phyloP scores from a whole-genome alignment of 2,797 vertebrate species.

The Aulostomus chinensis region DNA sequence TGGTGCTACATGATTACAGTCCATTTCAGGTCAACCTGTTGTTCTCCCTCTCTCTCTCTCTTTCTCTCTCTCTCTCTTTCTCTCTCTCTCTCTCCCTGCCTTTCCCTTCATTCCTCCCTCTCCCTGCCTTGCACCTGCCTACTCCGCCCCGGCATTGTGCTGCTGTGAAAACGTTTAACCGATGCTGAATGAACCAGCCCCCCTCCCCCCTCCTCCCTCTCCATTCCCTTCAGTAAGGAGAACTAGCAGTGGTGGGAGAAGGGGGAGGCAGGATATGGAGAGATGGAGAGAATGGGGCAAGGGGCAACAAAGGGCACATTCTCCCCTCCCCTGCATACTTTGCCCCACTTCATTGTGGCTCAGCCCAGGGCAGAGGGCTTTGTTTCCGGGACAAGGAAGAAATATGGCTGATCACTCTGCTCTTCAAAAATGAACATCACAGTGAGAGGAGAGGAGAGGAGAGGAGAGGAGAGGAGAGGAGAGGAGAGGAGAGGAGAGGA shows the following conservation, averaged over 20 bases:
- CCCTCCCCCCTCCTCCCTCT: constrained; percentile 31
- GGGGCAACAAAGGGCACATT: constrained; percentile 77
- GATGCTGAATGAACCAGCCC: constrained; percentile 84
- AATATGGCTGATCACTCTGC: constrained; percentile 69
- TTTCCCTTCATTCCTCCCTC: constrained; percentile 70
- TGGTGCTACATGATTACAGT: constrained; percentile 96
- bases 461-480: constrained; percentile 23
- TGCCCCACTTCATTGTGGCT: constrained; percentile 74
- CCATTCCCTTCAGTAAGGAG: constrained; percentile 61
- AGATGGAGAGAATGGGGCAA: constrained; percentile 72
- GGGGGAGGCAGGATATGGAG: constrained; percentile 78
- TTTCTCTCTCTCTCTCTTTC: constrained; percentile 39
- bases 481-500: constrained; percentile 14
- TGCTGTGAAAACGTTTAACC: constrained; percentile 97
- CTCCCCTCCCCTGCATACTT: constrained; percentile 75
- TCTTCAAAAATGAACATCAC: constrained; percentile 79
- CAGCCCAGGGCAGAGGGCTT: constrained; percentile 72
- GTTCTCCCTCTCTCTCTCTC: constrained; percentile 55
- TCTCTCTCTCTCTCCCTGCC: constrained; percentile 43
- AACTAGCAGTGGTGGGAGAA: constrained; percentile 64
- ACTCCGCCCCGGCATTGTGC: constrained; percentile 82
- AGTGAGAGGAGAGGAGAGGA: constrained; percentile 38
- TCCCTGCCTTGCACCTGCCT: constrained; percentile 77
- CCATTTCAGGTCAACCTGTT: constrained; percentile 97
- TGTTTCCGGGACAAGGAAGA: constrained; percentile 74